phyloP scores from a whole-genome alignment of 1,140 invertebrate species.

The Campoletis sonorensis region DNA sequence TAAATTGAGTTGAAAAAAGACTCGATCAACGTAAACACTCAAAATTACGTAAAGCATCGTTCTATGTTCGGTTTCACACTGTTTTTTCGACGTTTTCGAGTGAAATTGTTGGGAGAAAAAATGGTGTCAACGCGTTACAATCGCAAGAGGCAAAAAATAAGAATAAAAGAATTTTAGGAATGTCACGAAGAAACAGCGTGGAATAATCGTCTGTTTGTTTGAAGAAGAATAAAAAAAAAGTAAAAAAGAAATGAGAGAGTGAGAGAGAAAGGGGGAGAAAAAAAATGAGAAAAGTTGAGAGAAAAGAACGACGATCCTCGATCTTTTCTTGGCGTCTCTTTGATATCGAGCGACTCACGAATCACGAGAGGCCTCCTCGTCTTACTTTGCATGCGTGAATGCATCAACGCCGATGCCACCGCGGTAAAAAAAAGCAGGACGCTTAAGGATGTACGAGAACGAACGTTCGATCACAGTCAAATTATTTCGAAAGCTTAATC shows the following conservation, averaged over 20 bases:
- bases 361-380: neutral
- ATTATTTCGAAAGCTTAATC: no score
- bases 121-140: no score
- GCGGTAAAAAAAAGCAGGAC: no score
- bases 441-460: no score
- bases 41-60: no score
- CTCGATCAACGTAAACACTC: no score
- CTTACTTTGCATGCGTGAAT: neutral
- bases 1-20: no score
- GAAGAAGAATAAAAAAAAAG: neutral
- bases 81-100: no score
- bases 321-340: neutral
- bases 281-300: slow-evolving; percentile 6
- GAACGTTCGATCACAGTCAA: no score
- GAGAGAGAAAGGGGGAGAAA: neutral
- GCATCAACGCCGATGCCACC: neutral
- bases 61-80: no score
- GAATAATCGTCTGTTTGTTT: slow-evolving; percentile 5
- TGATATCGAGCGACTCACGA: neutral
- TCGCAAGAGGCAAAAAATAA: neutral
- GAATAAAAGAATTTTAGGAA: neutral
- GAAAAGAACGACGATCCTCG: neutral
- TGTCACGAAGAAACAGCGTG: neutral
- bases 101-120: no score
- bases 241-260: neutral